These are phyloP conservation scores for Melanotaenia boesemani DNA, from an alignment of 2,797 vertebrate genomes.

Conservation along the genomic window DNA sequence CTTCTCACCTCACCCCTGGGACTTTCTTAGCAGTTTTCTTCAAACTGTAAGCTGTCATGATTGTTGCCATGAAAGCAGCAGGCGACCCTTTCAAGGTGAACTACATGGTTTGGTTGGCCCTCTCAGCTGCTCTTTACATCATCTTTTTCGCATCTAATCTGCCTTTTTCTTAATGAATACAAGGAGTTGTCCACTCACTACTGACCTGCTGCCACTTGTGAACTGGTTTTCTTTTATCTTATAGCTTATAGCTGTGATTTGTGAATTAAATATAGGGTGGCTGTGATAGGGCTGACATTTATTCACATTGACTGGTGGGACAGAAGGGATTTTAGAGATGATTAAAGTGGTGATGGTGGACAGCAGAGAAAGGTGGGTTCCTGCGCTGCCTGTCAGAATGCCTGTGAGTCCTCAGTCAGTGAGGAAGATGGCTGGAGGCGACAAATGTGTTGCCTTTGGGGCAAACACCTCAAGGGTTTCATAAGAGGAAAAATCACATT, in stretches of 20 bases:
- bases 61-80: slow-evolving; percentile 16
- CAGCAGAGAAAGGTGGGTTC: slow-evolving; percentile 29
- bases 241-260: slow-evolving; percentile 79
- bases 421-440: slow-evolving; percentile 30
- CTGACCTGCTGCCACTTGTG: slow-evolving; percentile 24
- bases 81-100: slow-evolving; percentile 41
- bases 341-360: slow-evolving; percentile 37
- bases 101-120: slow-evolving; percentile 16
- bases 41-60: slow-evolving; percentile 9
- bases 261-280: slow-evolving; percentile 77
- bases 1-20: slow-evolving; percentile 23
- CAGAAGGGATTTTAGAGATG: slow-evolving; percentile 27
- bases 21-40: neutral
- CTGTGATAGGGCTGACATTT: slow-evolving; percentile 62
- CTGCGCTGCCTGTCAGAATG: slow-evolving; percentile 47
- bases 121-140: slow-evolving; percentile 17
- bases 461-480: slow-evolving; percentile 21
- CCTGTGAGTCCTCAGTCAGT: slow-evolving; percentile 7
- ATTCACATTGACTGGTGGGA: slow-evolving; percentile 62
- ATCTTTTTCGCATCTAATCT: neutral
- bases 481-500: slow-evolving; percentile 35
- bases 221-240: slow-evolving; percentile 16
- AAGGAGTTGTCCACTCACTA: slow-evolving; percentile 19
- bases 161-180: slow-evolving; percentile 7
- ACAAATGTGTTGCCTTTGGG: slow-evolving; percentile 45